These are phyloP conservation scores for Caenorhabditis tropicalis DNA, from an alignment of 1,140 invertebrate species.

Conservation along the genomic window DNA sequence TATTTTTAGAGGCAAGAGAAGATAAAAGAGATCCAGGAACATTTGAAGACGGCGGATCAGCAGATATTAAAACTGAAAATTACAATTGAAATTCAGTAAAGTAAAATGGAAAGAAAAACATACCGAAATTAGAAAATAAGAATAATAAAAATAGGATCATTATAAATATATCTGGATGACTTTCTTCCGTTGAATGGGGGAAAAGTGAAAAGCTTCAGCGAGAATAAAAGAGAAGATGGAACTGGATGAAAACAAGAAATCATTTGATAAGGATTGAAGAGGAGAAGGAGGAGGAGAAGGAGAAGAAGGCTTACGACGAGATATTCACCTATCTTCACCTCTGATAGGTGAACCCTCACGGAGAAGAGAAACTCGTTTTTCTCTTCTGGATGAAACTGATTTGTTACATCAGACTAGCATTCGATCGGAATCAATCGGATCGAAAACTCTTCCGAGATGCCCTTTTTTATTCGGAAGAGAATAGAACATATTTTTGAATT, in stretches of 20 bases:
- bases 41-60: not conserved
- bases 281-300: too few species aligned
- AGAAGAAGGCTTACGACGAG: not conserved
- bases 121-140: not conserved
- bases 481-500: too few species aligned
- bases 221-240: not conserved
- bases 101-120: too few species aligned
- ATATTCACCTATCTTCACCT: not conserved
- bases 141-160: slow-evolving; percentile 3
- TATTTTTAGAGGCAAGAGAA: not conserved
- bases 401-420: slow-evolving; percentile 8
- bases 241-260: slow-evolving; percentile 42
- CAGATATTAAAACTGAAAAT: not conserved
- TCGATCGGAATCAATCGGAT: not conserved
- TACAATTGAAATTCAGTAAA: not conserved
- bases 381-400: not conserved
- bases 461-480: too few species aligned
- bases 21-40: not conserved
- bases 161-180: too few species aligned
- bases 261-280: slow-evolving; percentile 14
- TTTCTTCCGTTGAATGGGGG: not conserved
- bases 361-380: not conserved
- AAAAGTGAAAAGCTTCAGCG: not conserved
- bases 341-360: slow-evolving; percentile 1
- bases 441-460: too few species aligned